phyloP scores from a whole-genome alignment of 2,113 vertebrate species.

The Telmatochromis sp. region DNA sequence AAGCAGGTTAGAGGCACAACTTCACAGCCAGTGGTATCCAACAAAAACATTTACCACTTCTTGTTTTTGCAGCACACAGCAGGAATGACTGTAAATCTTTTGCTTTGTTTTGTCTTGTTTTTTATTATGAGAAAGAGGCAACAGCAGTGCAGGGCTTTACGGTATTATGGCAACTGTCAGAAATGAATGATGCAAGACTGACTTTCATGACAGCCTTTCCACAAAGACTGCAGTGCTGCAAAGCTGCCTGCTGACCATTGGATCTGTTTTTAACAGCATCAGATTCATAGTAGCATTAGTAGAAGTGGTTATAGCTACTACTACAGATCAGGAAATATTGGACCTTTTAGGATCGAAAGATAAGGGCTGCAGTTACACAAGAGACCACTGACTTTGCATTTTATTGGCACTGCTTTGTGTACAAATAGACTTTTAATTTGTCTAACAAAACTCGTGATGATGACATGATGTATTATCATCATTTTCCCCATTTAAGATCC shows the following conservation, averaged over 20 bases:
- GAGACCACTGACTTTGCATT: not conserved
- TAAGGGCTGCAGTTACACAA: not conserved
- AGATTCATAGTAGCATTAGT: not conserved
- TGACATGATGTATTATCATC: not conserved
- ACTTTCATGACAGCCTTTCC: not conserved
- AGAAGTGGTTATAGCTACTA: not conserved
- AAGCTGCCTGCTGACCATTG: not conserved
- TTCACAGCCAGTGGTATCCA: not conserved
- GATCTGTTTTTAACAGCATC: not conserved
- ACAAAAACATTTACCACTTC: not conserved
- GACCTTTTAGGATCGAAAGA: not conserved
- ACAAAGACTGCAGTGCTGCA: not conserved
- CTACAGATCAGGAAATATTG: not conserved
- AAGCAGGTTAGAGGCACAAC: not conserved
- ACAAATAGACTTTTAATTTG: not conserved
- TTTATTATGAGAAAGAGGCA: not conserved
- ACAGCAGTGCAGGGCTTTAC: not conserved
- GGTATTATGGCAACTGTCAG: not conserved
- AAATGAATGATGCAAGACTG: not conserved
- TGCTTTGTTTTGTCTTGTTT: not conserved
- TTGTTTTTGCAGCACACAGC: not conserved
- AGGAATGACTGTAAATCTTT: constrained; percentile 7
- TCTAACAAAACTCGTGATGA: not conserved
- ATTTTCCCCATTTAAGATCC: not conserved
- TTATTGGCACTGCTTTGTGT: not conserved